Evolutionary conservation across 2,113 vertebrate genomes (phyloP), one percentile per base, ranked within the genome.

Genomic region (Oxyruncus cristatus): DNA sequence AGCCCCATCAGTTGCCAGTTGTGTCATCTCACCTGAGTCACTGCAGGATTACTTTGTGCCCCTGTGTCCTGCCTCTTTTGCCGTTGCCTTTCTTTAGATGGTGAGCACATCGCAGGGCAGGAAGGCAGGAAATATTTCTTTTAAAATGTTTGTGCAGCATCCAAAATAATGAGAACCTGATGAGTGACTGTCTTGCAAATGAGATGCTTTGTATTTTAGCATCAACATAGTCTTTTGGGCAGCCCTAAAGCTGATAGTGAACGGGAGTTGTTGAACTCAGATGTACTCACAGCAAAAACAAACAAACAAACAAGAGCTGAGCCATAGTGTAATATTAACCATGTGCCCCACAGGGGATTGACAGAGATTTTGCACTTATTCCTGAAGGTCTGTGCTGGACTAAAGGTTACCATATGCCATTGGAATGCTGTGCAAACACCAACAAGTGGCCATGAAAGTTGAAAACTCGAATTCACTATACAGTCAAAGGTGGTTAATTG

Each of bases 391-490:
- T 90, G 26, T 73, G 67, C 67, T 70, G 73, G 82, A 66, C 81
- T 94, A 75, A 91, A 92, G 67, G 71, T 93, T 96, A 89, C 97
- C 93, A 88, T 63, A 92, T 94, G 92, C 89, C 23, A 9, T 49
- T 96, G 93, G 94, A 96, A 96, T 91, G 75, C 65, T 91, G 84
- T 77, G 86, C 85, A 96, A 95, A 91, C 79, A 91, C 85, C 65
- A 37, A 4, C 0, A 5, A 89, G 82, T 63, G 24, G 58, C 78
- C 80, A 82, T 42, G 58, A 53, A 92, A 75, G 53, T 50, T 63
- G 93, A 89, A 96, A 93, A 89, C 77, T 58, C 88, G 79, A 92
- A 93, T 92, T 91, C 91, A 92, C 75, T 81, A 1, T 66, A 65
- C n/a, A 80, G 90, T 53, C 92, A 82, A 75, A 91, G 50, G 33